Evolutionary conservation across 2,888 invertebrate genomes (phyloP), one percentile per base, ranked within the genome.

Genomic region (Allolobophora icterica): DNA sequence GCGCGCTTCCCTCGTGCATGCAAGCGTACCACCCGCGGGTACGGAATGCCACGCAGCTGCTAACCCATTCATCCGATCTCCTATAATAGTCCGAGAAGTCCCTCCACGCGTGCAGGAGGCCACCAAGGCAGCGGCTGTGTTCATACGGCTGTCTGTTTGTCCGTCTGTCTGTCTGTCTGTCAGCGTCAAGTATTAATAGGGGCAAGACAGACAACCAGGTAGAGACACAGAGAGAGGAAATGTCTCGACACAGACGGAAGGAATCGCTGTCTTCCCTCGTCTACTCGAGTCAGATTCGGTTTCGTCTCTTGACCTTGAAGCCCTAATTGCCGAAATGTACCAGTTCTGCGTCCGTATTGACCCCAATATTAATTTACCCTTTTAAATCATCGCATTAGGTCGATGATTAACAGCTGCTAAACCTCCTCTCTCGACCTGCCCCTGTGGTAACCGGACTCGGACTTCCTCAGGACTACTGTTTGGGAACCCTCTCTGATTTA

Each of bases 101-200:
- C n/a, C 30, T 71, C 71, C n/a, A 71, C n/a, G n/a, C 71, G 11
- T 71, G 0, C 71, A n/a, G 30, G 71, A 71, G 71, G 30, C 71
- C 71, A 71, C 71, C 71, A 71, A 71, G 71, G 71, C 30, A 71
- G 71, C 71, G 71, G 24, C 87, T 35, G 35, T 87, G 8, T 87
- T 38, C 38, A 17, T 87, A 17, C 11, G 35, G 34, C 30, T 87
- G 33, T 87, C 84, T 84, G 84, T 84, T 5, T 34, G 84, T 84
- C 84, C 34, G 84, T 84, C 34, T 84, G 84, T 84, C 84, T 84
- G 84, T 84, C 33, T 84, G 33, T 84, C 84, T 84, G 33, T 33
- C 33, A 4, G 87, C 38, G 35, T 87, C 71, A 71, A 8, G 71
- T n/a, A n/a, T 71, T 71, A 71, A 71, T 71, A n/a, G 71, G 8